Base-by-base conservation (phyloP, 2,113 vertebrate genomes). In the Triplophysa siluroides region DNA sequence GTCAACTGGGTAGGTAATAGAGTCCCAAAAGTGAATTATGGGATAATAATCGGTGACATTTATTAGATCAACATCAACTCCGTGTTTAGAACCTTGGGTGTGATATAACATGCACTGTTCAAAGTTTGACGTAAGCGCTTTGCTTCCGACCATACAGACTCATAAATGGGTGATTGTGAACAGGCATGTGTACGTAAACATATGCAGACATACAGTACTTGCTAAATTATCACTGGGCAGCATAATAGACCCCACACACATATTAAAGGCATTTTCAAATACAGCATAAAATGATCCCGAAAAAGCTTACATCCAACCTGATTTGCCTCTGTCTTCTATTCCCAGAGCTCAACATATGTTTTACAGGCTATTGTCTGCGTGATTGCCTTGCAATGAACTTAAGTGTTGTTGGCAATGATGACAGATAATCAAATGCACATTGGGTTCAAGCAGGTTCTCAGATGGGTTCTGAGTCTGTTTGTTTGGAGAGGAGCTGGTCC, bases 311-410 rank as follows among this genome's bases (percentile, higher is more conserved):
- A 26, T 61, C 19, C 52, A 23, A 41, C 18, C 77, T 14, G 23
- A 5, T 70, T 23, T 29, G 71, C 56, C 54, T 18, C 54, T 33
- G 56, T 62, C 24, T 71, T 62, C 29, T 58, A 50, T 67, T 78
- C 29, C 50, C 64, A 45, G 29, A 41, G 52, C 18, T 61, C 29
- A 78, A 58, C 24, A 60, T 24, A 45, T 68, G 60, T 72, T 72
- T 63, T 78, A 68, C 52, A 68, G 64, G 19, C 76, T 24, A 78
- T 78, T 69, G 65, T 78, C 47, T 67, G 29, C 67, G n/a, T 47
- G 65, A 69, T 61, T 79, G 78, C 45, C 26, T 26, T 41, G 45
- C 26, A 18, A 38, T 70, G n/a, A 79, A n/a, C 41, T 63, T 61
- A 47, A 61, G 23, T 61, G 38, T 60, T 78, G 19, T 41, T 70